Conservation (phyloP, 30 jellyfish, hydroid and myxozoan genomes). For the Aurelia sp. region DNA sequence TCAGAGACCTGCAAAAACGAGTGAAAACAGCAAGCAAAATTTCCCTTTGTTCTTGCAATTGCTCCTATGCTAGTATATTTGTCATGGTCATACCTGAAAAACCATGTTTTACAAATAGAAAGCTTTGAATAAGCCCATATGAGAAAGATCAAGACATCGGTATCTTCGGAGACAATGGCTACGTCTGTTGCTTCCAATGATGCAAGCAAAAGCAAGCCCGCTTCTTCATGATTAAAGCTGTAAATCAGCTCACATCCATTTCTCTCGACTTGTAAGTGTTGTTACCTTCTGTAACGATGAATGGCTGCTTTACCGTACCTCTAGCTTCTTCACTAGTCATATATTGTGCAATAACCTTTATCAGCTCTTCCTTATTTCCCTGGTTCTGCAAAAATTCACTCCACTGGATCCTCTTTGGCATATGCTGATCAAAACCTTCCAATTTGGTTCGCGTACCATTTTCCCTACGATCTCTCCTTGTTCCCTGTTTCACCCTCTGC, state of each 20-base stretch:
- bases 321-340: constrained; percentile 38
- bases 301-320: constrained; percentile 29
- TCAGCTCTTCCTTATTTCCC: constrained; percentile 32
- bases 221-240: background rate
- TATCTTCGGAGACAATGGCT: constrained; percentile 27
- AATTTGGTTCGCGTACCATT: background rate
- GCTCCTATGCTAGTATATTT: background rate
- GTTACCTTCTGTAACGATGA: constrained; percentile 45
- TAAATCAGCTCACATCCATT: too few relatives aligned
- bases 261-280: constrained; percentile 17
- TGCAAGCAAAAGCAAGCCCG: constrained; percentile 25
- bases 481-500: constrained; percentile 26
- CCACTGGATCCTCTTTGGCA: constrained; percentile 50
- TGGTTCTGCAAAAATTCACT: constrained; percentile 35
- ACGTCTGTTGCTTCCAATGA: constrained; percentile 23
- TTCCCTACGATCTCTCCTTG: constrained; percentile 31
- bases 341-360: constrained; percentile 8
- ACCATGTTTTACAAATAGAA: background rate
- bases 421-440: constrained; percentile 37
- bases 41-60: too few relatives aligned
- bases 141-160: constrained; percentile 39
- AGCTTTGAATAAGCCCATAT: constrained; percentile 37
- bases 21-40: too few relatives aligned
- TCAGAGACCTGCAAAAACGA: too few relatives aligned
- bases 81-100: constrained; percentile 1